A percentile compares a stretch with the other conserved stretches of the same genome.
Evolutionary conservation across 2,888 invertebrate genomes (phyloP).

Genomic region (Ypsolopha sequella): DNA sequence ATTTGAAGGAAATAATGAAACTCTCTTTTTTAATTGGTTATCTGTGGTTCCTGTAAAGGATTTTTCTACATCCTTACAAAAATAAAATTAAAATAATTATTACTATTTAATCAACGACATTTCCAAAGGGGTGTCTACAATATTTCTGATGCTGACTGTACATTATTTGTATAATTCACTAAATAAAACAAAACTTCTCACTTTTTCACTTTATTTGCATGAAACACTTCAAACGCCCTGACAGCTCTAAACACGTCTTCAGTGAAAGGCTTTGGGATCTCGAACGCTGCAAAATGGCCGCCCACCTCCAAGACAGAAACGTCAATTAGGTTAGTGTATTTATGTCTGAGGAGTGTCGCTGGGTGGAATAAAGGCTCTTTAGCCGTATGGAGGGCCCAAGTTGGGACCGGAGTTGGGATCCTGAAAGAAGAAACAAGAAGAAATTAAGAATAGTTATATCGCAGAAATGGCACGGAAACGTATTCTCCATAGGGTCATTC

Average conservation of each 20-base stretch:
- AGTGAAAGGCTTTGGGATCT: conserved; percentile 74
- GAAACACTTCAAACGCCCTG: conserved; percentile 29
- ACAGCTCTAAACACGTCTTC: conserved; percentile 62
- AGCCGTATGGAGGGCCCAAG: conserved; percentile 74
- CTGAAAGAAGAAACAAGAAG: conserved; percentile 31
- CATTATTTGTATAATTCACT: too few relatives aligned
- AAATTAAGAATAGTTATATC: too few relatives aligned
- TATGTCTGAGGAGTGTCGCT: conserved; percentile 58
- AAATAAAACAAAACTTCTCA: not conserved
- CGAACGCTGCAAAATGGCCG: conserved; percentile 85
- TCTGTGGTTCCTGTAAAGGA: too few relatives aligned
- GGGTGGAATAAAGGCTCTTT: conserved; percentile 70
- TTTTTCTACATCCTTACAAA: too few relatives aligned
- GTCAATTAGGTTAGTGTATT: conserved; percentile 72
- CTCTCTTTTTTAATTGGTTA: too few relatives aligned
- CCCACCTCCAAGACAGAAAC: conserved; percentile 69
- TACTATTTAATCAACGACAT: too few relatives aligned
- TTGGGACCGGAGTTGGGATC: conserved; percentile 70
- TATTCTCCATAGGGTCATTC: too few relatives aligned
- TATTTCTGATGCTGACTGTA: too few relatives aligned
- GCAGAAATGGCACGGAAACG: too few relatives aligned
- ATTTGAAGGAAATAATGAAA: too few relatives aligned
- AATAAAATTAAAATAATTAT: too few relatives aligned
- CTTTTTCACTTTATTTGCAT: conserved; percentile 19
- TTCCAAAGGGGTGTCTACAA: too few relatives aligned